These are phyloP conservation scores for Prinia subflava DNA, from an alignment of 2,113 vertebrate species.

Conservation along the genomic window DNA sequence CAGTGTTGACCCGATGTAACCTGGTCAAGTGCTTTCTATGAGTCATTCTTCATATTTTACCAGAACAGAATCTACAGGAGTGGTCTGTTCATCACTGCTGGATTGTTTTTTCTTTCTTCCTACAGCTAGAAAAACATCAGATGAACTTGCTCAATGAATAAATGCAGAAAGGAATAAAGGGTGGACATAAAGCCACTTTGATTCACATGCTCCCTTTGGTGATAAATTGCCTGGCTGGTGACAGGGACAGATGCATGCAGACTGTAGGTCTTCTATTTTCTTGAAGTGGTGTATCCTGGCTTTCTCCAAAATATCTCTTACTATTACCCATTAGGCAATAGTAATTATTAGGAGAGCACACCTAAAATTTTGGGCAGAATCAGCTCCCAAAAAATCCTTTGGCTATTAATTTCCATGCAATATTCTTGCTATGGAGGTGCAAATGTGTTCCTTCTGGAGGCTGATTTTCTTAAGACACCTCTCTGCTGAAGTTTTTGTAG, in stretches of 20 bases:
- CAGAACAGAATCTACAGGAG: not conserved
- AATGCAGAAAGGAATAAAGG: not conserved
- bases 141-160: not conserved
- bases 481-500: not conserved
- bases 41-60: slow-evolving; percentile 20
- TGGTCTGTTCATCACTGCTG: not conserved
- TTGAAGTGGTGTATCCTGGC: not conserved
- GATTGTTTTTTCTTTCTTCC: not conserved
- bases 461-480: not conserved
- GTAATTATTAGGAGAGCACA: not conserved
- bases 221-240: not conserved
- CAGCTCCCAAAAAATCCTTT: not conserved
- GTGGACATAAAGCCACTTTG: not conserved
- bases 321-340: not conserved
- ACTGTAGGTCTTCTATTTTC: not conserved
- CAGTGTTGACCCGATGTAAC: slow-evolving; percentile 1
- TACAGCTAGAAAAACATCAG: not conserved
- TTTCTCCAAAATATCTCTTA: not conserved
- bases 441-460: not conserved
- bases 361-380: not conserved
- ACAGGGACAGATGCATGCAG: not conserved
- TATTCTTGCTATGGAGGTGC: not conserved
- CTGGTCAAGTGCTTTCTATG: not conserved
- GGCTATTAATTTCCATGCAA: not conserved
- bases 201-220: not conserved